Base-by-base conservation (phyloP, 1,140 invertebrate genomes). In the Ridgeia piscesae region DNA sequence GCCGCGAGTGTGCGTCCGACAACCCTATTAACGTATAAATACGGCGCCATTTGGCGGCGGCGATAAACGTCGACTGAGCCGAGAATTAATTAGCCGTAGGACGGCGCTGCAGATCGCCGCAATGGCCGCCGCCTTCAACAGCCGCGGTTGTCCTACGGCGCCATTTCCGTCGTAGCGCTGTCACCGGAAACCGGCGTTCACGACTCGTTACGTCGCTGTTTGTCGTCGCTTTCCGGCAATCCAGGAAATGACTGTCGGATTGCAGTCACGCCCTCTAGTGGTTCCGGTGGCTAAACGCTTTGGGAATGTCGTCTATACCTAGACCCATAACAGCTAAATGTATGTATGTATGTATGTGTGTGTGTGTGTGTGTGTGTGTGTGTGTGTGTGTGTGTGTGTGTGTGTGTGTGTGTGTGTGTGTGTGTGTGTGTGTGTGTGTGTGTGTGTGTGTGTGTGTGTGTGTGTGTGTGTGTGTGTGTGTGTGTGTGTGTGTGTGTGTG, bases 1-100 rank as follows among this genome's bases (percentile, higher is more conserved):
- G 58, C 58, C 11, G 2, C 58, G 58, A 77, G 58, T 77, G 58
- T 17, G 2, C 17, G 4, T 77, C 58, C 58, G 27, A 77, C 58
- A 77, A 77, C 58, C 58, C 58, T 77, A 77, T 77, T 77, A 77
- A 77, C 58, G 58, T 77, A 77, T 77, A 77, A 77, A 77, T 77
- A 77, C 58, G 27, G 58, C 58, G 58, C 58, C 58, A 77, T 77
- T 77, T 77, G 58, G 58, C 58, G 58, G 4, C 58, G 58, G 58
- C 58, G 58, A 77, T 77, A 77, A 77, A 77, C 58, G 58, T 77
- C 17, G 58, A 77, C 17, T 31, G 58, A 77, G 58, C 58, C 58
- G 58, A 77, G 6, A 77, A 77, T 77, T 77, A 77, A 77, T 77
- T 77, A 77, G 58, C 58, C 27, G 4, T 77, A 9, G 58, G 17